Percentiles rank a stretch among this genome's conserved stretches.
phyloP scores from a whole-genome alignment of 1,140 invertebrate species.

The Papilio helenus region DNA sequence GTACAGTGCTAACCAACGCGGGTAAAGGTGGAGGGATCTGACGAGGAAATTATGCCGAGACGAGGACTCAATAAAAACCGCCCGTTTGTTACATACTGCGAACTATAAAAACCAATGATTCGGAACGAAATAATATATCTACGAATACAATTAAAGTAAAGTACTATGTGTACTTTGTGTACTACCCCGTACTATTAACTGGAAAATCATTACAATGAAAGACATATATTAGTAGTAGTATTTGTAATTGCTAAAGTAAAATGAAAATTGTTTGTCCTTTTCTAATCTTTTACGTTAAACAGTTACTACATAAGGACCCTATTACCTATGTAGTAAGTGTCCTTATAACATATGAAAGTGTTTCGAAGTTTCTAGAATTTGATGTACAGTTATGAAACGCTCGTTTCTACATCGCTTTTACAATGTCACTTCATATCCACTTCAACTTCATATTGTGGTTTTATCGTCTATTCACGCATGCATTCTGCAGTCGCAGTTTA shows the following conservation, averaged over 20 bases:
- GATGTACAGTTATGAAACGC: not conserved
- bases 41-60: slow-evolving; percentile 60
- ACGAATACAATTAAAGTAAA: no score
- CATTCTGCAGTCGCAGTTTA: slow-evolving; percentile 51
- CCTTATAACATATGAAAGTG: no score
- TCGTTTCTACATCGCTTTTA: slow-evolving; percentile 8
- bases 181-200: no score
- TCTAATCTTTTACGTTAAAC: not conserved
- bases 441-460: slow-evolving; percentile 40
- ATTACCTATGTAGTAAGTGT: no score
- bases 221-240: no score
- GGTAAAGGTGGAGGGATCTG: slow-evolving; percentile 44
- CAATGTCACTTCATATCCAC: not conserved
- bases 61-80: slow-evolving; percentile 57
- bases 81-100: slow-evolving; percentile 40
- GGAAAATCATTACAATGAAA: no score
- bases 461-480: slow-evolving; percentile 31
- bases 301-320: not conserved
- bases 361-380: not conserved
- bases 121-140: slow-evolving; percentile 7
- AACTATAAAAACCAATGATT: slow-evolving; percentile 48
- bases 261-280: no score
- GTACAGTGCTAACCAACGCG: slow-evolving; percentile 40
- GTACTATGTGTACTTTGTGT: no score
- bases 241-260: no score